These are phyloP conservation scores for Diarsia brunnea DNA, from an alignment of 2,888 invertebrate genomes.

Conservation along the genomic window DNA sequence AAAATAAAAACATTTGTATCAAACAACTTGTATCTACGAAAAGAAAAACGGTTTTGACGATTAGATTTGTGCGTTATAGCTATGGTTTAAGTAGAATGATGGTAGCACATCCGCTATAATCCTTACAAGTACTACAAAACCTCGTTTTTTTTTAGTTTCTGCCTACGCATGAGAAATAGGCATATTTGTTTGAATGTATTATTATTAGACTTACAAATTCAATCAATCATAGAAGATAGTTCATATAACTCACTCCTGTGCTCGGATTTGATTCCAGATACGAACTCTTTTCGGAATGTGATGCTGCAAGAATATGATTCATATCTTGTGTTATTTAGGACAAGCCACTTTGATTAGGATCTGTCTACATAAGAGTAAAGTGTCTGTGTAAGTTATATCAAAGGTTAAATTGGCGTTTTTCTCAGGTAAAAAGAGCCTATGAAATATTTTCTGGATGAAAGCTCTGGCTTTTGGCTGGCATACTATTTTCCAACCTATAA, in stretches of 20 bases:
- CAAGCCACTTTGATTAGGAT: slow-evolving; percentile 38
- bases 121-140: neutral
- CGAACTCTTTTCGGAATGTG: slow-evolving; percentile 13
- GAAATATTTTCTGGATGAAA: too few relatives aligned
- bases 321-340: slow-evolving; percentile 36
- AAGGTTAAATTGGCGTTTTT: too few relatives aligned
- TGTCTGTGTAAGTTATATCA: too few relatives aligned
- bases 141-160: neutral
- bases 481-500: too few relatives aligned
- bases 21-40: neutral
- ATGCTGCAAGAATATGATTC: slow-evolving; percentile 35
- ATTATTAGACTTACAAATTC: slow-evolving; percentile 22
- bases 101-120: neutral
- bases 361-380: slow-evolving; percentile 1
- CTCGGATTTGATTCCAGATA: slow-evolving; percentile 52
- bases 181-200: neutral
- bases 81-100: neutral
- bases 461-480: too few relatives aligned
- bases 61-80: neutral
- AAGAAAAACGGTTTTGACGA: neutral
- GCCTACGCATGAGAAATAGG: neutral
- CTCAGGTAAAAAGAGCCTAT: too few relatives aligned
- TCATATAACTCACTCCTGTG: slow-evolving; percentile 30
- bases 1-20: too few relatives aligned
- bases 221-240: slow-evolving; percentile 25